Conservation (phyloP, 2,797 vertebrate species). For the Pangasius djambal region DNA sequence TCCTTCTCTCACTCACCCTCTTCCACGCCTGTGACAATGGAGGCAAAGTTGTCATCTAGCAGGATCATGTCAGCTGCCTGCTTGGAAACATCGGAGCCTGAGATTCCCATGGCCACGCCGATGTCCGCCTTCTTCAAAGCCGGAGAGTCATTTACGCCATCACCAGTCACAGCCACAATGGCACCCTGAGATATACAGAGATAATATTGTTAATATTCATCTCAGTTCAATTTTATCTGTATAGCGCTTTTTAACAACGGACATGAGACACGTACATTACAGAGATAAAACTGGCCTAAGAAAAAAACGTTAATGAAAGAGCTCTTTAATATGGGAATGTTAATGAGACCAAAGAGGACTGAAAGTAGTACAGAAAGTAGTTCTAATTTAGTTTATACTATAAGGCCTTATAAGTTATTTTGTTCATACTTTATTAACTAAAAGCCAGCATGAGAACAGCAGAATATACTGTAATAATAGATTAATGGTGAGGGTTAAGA, state of each 20-base stretch:
- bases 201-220: no score
- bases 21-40: slow-evolving; percentile 91
- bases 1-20: slow-evolving; percentile 77
- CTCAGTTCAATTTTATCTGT: no score
- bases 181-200: slow-evolving; percentile 76
- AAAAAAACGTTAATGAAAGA: neutral
- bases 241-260: no score
- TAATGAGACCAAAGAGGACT: neutral
- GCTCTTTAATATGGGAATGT: neutral
- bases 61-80: slow-evolving; percentile 94
- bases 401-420: neutral
- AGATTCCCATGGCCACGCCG: slow-evolving; percentile 91
- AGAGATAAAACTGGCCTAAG: neutral
- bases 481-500: neutral
- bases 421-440: neutral
- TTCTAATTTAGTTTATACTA: neutral
- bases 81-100: slow-evolving; percentile 91
- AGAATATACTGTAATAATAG: neutral
- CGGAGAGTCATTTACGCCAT: slow-evolving; percentile 90
- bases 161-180: slow-evolving; percentile 90
- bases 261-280: neutral
- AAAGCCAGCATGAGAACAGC: neutral
- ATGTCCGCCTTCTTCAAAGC: slow-evolving; percentile 92
- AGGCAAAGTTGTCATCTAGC: slow-evolving; percentile 91
- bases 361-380: neutral